Evolutionary conservation across 2,888 invertebrate species (phyloP).

Genomic region (Brachylomia viminalis): DNA sequence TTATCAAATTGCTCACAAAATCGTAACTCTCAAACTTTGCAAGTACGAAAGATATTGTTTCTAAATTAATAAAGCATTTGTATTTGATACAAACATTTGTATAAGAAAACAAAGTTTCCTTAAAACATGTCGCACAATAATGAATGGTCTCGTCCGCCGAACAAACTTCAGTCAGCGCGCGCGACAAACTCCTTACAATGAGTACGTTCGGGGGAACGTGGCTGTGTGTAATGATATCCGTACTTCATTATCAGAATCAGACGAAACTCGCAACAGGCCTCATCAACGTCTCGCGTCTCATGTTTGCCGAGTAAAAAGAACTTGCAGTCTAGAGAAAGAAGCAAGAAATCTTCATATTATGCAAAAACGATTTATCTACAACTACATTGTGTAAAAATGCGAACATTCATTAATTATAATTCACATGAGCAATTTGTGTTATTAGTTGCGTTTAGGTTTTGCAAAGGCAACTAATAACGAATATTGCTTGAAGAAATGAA

Average conservation of each 20-base stretch:
- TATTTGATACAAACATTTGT: conserved; percentile 48
- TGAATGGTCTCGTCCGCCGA: conserved; percentile 52
- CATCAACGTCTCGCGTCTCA: conserved; percentile 61
- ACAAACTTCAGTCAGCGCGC: conserved; percentile 62
- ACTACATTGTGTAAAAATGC: not conserved
- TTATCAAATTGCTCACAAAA: conserved; percentile 14
- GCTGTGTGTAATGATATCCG: conserved; percentile 51
- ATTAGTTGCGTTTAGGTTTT: not conserved
- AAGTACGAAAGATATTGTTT: conserved; percentile 35
- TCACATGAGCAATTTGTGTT: not conserved
- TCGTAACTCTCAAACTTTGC: conserved; percentile 7
- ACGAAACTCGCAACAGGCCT: conserved; percentile 62
- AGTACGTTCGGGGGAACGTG: conserved; percentile 24
- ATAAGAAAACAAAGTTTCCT: conserved; percentile 40
- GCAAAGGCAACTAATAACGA: conserved; percentile 20
- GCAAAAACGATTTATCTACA: not conserved
- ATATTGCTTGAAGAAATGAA: conserved; percentile 56
- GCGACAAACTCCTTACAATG: conserved; percentile 53
- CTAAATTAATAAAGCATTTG: conserved; percentile 41
- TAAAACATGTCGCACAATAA: conserved; percentile 56
- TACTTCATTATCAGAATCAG: conserved; percentile 70
- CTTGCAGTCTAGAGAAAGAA: not conserved
- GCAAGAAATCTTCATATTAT: conserved; percentile 10
- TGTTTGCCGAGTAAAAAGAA: conserved; percentile 27
- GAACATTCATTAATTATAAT: conserved; percentile 7